Conservation (phyloP, 2,113 vertebrate genomes). For the Channa argus region DNA sequence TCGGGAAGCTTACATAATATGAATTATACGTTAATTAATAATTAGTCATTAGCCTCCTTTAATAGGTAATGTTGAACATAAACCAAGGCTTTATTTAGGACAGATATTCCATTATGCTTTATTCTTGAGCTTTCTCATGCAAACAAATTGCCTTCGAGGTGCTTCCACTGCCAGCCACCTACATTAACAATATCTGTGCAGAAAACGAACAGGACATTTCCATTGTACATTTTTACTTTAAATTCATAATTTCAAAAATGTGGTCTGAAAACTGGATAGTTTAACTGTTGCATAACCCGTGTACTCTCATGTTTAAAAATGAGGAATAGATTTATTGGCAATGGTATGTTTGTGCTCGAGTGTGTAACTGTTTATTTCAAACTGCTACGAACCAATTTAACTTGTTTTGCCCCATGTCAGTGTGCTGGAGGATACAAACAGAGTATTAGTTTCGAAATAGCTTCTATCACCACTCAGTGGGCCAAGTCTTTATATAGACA, state of each 20-base stretch:
- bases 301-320: neutral
- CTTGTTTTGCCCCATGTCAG: neutral
- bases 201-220: no score
- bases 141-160: neutral
- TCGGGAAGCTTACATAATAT: constrained; percentile 1
- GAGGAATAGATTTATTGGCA: neutral
- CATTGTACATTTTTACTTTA: no score
- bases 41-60: neutral
- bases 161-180: neutral
- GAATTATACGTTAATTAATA: neutral
- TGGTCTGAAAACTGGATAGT: no score
- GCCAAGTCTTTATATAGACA: constrained; percentile 67
- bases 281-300: neutral
- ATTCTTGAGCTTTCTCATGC: neutral
- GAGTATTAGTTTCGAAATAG: constrained; percentile 36
- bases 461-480: constrained; percentile 47
- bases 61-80: neutral
- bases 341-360: neutral
- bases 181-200: neutral
- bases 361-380: constrained; percentile 4
- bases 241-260: no score
- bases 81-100: neutral
- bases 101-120: neutral
- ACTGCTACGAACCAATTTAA: constrained; percentile 27
- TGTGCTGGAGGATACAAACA: constrained; percentile 8